Conservation (phyloP, 2,888 invertebrate species). For the Tetropium fuscum region DNA sequence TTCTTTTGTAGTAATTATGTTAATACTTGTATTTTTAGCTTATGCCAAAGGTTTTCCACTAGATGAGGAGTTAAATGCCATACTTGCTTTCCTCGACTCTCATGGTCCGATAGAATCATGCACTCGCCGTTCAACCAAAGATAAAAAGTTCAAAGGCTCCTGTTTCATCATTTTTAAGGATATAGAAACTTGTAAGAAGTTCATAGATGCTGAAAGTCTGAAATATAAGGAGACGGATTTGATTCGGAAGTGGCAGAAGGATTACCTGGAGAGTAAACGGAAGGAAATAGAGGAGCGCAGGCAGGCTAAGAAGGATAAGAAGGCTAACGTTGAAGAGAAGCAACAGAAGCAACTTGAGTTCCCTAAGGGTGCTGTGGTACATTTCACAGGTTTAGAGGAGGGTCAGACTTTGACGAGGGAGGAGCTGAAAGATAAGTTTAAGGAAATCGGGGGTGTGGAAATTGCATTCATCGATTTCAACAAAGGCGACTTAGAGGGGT, state of each 20-base stretch:
- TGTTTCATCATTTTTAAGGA: slow-evolving; percentile 90
- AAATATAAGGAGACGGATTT: slow-evolving; percentile 78
- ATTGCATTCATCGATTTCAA: slow-evolving; percentile 83
- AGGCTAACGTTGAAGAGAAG: slow-evolving; percentile 62
- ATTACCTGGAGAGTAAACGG: slow-evolving; percentile 76
- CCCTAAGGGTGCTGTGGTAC: slow-evolving; percentile 81
- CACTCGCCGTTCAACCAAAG: slow-evolving; percentile 72
- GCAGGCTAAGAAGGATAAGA: slow-evolving; percentile 69
- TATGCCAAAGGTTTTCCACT: slow-evolving; percentile 91
- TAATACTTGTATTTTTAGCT: too few species aligned
- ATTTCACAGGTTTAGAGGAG: slow-evolving; percentile 74
- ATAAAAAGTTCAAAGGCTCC: slow-evolving; percentile 88
- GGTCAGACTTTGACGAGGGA: slow-evolving; percentile 73
- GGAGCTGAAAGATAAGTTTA: slow-evolving; percentile 74
- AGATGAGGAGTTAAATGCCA: slow-evolving; percentile 73
- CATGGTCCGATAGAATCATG: slow-evolving; percentile 76
- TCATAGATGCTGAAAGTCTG: slow-evolving; percentile 73
- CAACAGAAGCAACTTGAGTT: slow-evolving; percentile 67
- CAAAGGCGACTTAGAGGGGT: slow-evolving; percentile 79
- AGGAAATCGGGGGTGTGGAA: slow-evolving; percentile 70
- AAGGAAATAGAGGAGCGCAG: slow-evolving; percentile 73
- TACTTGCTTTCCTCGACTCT: slow-evolving; percentile 79
- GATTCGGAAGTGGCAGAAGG: slow-evolving; percentile 77
- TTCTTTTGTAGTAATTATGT: background rate
- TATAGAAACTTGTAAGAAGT: slow-evolving; percentile 83